Base-by-base conservation (phyloP, 2,113 vertebrate species). In the Condylura cristata region DNA sequence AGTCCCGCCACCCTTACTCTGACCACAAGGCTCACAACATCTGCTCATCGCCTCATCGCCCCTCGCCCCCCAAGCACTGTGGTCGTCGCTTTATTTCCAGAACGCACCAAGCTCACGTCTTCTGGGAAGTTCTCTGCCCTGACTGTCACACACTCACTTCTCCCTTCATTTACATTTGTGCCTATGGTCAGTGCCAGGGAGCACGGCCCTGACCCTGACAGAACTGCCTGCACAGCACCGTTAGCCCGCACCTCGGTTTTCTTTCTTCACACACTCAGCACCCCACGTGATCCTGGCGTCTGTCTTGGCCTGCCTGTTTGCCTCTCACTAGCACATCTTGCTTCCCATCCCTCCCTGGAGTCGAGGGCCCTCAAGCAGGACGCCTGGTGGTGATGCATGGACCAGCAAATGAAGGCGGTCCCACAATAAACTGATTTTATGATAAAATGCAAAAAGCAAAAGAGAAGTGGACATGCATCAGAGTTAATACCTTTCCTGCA, bases 101-200 rank as follows among this genome's bases (percentile, higher is more conserved):
- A 92, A 71, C 1, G 86, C 30, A 91, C 10, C 60, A 81, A 60
- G 12, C 39, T 93, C 68, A 44, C 65, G 84, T 89, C 70, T 26
- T 48, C 28, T 89, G 30, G 6, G 66, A 24, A 48, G 53, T 22
- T 80, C 81, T 90, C 75, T 90, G 66, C 22, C 70, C 30, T 65
- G 81, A 34, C 39, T 51, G 0, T 56, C 34, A 8, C 60, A 86
- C 32, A 71, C 89, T 82, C 53, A 89, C 48, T 56, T 39, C 72
- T 93, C 58, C 60, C 17, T 94, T 76, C 46, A 63, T 48, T 93
- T 70, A 70, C 37, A 74, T 86, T 63, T 89, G 70, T 24, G 26
- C 22, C 81, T 63, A 32, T 75, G 12, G 53, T 58, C 51, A 48
- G 48, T 72, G 78, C 66, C 20, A 83, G 85, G 53, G 92, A 60